Evolutionary conservation across 2,113 vertebrate species (phyloP).

Genomic region (Dermatemys mawii): DNA sequence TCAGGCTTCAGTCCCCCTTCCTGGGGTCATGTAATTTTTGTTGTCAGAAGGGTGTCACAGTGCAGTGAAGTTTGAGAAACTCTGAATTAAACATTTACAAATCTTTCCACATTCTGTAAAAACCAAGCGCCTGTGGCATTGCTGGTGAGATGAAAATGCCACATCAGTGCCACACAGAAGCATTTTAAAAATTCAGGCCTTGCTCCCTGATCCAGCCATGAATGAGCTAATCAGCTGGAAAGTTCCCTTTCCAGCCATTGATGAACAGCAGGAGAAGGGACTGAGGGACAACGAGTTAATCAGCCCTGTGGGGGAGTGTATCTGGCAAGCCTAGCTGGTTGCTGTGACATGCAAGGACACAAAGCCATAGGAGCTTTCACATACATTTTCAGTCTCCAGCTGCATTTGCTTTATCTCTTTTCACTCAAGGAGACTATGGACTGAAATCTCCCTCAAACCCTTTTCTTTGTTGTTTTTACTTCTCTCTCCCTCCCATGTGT

Average conservation of each 20-base stretch:
- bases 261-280: conserved; percentile 37
- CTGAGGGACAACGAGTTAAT: conserved; percentile 32
- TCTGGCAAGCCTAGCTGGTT: conserved; percentile 19
- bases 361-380: conserved; percentile 1
- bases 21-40: too few relatives aligned
- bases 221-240: conserved; percentile 1
- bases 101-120: background rate
- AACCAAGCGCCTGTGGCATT: background rate
- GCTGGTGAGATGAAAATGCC: rapidly evolving
- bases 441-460: background rate
- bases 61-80: too few relatives aligned
- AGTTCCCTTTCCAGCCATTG: background rate
- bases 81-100: background rate
- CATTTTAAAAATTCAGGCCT: background rate
- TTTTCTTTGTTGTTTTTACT: conserved; percentile 40
- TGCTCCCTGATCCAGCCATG: background rate
- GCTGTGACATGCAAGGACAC: conserved; percentile 36
- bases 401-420: conserved; percentile 58
- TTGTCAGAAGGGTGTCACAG: too few relatives aligned
- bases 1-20: too few relatives aligned
- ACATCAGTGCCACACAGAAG: rapidly evolving
- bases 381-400: conserved; percentile 6
- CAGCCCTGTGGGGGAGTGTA: conserved; percentile 49
- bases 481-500: background rate
- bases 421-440: conserved; percentile 18